Evolutionary conservation across 2,113 vertebrate genomes (phyloP).

Genomic region (Australoheros scitulus): DNA sequence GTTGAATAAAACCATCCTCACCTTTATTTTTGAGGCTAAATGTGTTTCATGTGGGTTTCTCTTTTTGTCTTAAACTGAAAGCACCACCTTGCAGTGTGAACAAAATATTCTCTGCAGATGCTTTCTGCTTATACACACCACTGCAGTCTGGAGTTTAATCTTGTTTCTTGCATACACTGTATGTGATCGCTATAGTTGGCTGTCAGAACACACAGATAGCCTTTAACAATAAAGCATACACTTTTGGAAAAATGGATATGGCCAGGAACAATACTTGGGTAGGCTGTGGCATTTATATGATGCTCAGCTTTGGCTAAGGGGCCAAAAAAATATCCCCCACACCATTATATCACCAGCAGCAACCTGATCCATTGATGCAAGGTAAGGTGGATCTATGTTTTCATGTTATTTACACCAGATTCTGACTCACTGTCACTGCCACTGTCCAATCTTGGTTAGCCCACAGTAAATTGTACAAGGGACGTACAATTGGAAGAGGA

Average conservation of each 20-base stretch:
- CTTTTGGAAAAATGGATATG: not conserved
- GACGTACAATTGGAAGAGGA: no score
- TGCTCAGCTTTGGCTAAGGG: no score
- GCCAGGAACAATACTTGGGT: not conserved
- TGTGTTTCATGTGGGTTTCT: not conserved
- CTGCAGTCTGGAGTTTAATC: not conserved
- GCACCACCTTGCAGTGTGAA: no score
- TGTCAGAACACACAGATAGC: not conserved
- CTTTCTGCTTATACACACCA: not conserved
- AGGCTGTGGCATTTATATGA: not conserved
- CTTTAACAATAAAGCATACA: not conserved
- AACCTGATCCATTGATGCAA: not conserved
- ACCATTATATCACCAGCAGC: not conserved
- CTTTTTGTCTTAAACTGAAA: not conserved
- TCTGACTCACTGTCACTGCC: not conserved
- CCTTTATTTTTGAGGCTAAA: not conserved
- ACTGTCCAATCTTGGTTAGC: not conserved
- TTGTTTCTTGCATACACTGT: not conserved
- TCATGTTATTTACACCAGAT: not conserved
- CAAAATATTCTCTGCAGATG: not conserved
- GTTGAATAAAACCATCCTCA: slow-evolving; percentile 79
- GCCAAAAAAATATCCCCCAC: not conserved
- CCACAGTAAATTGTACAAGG: no score
- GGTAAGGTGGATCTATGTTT: not conserved
- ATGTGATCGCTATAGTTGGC: not conserved